phyloP scores from a whole-genome alignment of 2,113 vertebrate genomes.

The Zingel zingel region DNA sequence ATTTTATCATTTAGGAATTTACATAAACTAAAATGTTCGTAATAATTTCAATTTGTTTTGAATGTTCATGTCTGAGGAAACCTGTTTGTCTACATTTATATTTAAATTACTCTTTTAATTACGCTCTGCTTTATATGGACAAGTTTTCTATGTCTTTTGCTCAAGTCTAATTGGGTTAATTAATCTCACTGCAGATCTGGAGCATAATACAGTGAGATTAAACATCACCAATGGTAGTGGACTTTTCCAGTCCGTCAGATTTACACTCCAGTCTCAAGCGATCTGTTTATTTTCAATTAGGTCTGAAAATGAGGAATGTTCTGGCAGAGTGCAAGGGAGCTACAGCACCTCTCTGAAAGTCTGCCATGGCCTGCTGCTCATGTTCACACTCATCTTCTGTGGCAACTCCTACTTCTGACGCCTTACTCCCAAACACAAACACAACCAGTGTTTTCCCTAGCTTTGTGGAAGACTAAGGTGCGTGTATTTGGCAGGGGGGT shows the following conservation, averaged over 20 bases:
- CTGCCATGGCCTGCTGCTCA: slow-evolving; percentile 64
- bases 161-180: slow-evolving; percentile 81
- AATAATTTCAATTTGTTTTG: not conserved
- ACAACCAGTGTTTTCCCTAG: no score
- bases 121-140: slow-evolving; percentile 67
- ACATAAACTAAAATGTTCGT: not conserved
- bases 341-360: slow-evolving; percentile 55
- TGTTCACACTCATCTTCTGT: slow-evolving; percentile 56
- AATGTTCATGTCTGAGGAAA: no score
- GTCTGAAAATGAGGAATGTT: slow-evolving; percentile 65
- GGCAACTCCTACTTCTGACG: slow-evolving; percentile 35
- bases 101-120: slow-evolving; percentile 49
- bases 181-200: slow-evolving; percentile 76
- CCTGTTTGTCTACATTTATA: not conserved
- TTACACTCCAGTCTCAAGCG: slow-evolving; percentile 68
- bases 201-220: slow-evolving; percentile 74
- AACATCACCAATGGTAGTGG: slow-evolving; percentile 72
- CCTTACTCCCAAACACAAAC: not conserved
- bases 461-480: no score
- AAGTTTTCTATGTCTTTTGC: slow-evolving; percentile 66
- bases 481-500: no score
- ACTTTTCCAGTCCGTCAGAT: slow-evolving; percentile 81
- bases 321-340: slow-evolving; percentile 63
- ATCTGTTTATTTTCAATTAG: slow-evolving; percentile 85
- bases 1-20: not conserved